Percentiles rank a stretch among this genome's conserved stretches.
Evolutionary conservation across 2,888 invertebrate species (phyloP).

Genomic region (Cephus rjabovi): DNA sequence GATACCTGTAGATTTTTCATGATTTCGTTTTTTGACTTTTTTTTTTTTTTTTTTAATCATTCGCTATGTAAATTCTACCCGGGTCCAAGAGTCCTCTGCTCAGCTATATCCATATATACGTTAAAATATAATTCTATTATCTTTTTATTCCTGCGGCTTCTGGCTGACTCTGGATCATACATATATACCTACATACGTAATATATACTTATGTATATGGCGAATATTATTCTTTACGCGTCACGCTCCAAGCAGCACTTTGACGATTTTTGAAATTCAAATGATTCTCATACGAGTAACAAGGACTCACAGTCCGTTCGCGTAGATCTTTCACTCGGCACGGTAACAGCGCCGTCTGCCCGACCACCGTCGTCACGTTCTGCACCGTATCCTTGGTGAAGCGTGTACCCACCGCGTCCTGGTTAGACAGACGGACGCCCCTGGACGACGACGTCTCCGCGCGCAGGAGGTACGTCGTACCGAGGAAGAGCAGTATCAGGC

Average conservation of each 20-base stretch:
- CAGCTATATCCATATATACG: too few species aligned
- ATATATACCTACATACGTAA: too few species aligned
- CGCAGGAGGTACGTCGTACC: conserved; percentile 56
- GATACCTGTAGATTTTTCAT: conserved; percentile 72
- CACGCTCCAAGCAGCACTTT: not conserved
- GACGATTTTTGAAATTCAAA: not conserved
- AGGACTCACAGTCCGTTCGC: conserved; percentile 82
- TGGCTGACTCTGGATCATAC: too few species aligned
- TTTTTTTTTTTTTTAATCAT: not conserved
- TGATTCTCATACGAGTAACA: not conserved
- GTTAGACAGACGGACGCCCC: not conserved
- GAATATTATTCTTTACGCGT: too few species aligned
- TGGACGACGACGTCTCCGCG: conserved; percentile 44
- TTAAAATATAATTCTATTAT: too few species aligned
- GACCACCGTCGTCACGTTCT: conserved; percentile 84
- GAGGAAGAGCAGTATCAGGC: conserved; percentile 49
- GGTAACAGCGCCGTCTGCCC: conserved; percentile 82
- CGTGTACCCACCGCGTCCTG: conserved; percentile 72
- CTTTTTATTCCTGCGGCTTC: too few species aligned
- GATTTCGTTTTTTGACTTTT: not conserved
- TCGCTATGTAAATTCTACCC: too few species aligned
- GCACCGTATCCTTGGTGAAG: conserved; percentile 83
- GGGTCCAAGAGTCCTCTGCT: too few species aligned
- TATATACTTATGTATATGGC: too few species aligned
- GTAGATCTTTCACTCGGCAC: conserved; percentile 86